Percentiles rank a stretch among this genome's conserved stretches.
Conservation (phyloP, 2,888 invertebrate genomes). For the Polylopha cassiicola region DNA sequence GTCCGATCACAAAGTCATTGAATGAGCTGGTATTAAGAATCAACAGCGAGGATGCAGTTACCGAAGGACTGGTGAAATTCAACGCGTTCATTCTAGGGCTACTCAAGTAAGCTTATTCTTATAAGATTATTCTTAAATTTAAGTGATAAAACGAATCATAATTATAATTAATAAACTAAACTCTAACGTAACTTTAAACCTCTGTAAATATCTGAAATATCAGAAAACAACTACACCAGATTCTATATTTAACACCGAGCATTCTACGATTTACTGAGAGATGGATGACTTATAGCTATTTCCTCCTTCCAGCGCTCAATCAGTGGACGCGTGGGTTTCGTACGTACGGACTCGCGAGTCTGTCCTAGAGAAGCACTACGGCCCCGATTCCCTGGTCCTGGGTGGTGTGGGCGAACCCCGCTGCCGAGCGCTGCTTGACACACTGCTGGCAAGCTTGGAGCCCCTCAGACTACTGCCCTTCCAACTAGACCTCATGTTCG, state of each 20-base stretch:
- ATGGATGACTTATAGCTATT: background rate
- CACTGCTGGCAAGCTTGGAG: constrained; percentile 85
- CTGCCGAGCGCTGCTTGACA: constrained; percentile 81
- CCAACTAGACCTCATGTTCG: constrained; percentile 87
- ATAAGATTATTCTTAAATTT: too few species aligned
- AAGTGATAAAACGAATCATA: too few species aligned
- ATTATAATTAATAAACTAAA: too few species aligned
- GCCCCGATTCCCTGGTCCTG: constrained; percentile 83
- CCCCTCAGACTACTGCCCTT: constrained; percentile 88
- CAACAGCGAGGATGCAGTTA: constrained; percentile 88
- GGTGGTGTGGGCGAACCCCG: constrained; percentile 76
- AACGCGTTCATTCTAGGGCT: constrained; percentile 92
- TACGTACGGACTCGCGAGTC: constrained; percentile 90
- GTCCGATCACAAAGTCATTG: constrained; percentile 88
- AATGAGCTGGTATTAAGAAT: constrained; percentile 90
- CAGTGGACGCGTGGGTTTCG: constrained; percentile 94
- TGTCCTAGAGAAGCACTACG: constrained; percentile 88
- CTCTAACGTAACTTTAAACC: too few species aligned
- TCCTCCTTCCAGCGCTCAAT: constrained; percentile 79
- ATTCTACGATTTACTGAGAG: background rate
- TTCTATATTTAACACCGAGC: too few species aligned
- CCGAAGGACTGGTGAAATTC: constrained; percentile 90
- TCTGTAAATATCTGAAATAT: too few species aligned
- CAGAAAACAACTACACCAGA: too few species aligned
- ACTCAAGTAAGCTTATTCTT: constrained; percentile 81